phyloP scores from a whole-genome alignment of 2,113 vertebrate species.

The Argyrosomus japonicus region DNA sequence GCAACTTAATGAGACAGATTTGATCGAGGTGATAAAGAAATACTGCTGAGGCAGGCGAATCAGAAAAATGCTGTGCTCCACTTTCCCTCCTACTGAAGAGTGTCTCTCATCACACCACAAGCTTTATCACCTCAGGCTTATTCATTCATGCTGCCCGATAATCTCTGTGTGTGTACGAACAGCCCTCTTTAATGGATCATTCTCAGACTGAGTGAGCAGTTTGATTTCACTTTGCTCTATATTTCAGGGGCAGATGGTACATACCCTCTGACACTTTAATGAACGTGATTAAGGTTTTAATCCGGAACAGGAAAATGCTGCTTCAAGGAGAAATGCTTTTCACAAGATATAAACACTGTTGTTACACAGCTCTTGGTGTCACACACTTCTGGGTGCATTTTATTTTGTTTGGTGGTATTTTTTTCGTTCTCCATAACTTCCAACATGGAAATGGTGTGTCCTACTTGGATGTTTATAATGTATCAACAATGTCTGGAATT shows the following conservation, averaged over 20 bases:
- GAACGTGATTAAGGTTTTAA: conserved; percentile 25
- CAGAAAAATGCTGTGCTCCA: conserved; percentile 24
- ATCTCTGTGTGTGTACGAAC: conserved; percentile 13
- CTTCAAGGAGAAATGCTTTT: conserved; percentile 5
- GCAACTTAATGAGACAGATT: background rate
- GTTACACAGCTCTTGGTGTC: background rate
- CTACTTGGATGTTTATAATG: background rate
- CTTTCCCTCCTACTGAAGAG: conserved; percentile 53
- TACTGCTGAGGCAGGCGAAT: conserved; percentile 18
- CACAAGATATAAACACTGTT: background rate
- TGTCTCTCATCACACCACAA: conserved; percentile 58
- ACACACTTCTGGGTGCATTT: background rate
- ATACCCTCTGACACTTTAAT: conserved; percentile 27
- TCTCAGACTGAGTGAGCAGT: conserved; percentile 2
- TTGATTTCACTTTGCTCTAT: background rate
- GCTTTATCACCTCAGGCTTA: conserved; percentile 33
- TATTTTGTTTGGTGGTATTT: background rate
- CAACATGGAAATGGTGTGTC: background rate
- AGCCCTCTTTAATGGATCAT: background rate
- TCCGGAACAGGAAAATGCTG: background rate
- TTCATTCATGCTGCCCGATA: conserved; percentile 50
- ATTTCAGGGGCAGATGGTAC: conserved; percentile 10
- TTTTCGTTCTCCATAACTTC: background rate
- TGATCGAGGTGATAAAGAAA: conserved; percentile 18
- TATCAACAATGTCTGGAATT: background rate